A percentile compares a stretch with the other conserved stretches of the same genome.
phyloP scores from a whole-genome alignment of 1,140 invertebrate genomes.

The Macrostomum lignano region DNA sequence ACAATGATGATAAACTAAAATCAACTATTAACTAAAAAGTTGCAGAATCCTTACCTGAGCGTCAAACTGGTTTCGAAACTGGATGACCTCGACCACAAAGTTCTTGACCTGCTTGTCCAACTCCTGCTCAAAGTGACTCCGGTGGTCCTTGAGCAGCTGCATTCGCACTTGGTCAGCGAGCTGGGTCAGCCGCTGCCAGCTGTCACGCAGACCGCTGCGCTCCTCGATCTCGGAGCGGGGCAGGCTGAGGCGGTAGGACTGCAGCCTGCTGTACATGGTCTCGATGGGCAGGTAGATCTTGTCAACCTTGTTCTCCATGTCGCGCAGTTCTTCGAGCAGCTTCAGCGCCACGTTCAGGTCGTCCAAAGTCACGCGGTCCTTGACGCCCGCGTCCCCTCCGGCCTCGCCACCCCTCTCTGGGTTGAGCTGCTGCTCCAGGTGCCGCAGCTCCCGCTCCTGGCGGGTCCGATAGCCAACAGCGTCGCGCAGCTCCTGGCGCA shows the following conservation, averaged over 20 bases:
- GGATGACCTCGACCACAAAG: conserved; percentile 28
- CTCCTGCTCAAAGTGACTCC: conserved; percentile 25
- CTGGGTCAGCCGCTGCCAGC: conserved; percentile 20
- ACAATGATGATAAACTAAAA: no score
- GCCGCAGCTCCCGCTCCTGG: no score
- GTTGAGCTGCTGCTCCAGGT: no score
- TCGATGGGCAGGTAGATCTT: conserved; percentile 27
- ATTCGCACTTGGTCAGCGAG: conserved; percentile 19
- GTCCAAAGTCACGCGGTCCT: no score
- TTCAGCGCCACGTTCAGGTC: conserved; percentile 22
- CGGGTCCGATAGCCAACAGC: no score
- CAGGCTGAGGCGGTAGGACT: conserved; percentile 21
- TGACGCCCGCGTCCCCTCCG: no score
- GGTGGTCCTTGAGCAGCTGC: conserved; percentile 20
- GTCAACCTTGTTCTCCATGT: conserved; percentile 29
- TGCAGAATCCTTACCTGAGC: no score
- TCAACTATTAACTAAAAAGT: no score
- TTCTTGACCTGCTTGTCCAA: conserved; percentile 28
- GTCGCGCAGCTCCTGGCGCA: no score
- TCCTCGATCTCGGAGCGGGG: conserved; percentile 22
- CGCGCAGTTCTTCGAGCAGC: conserved; percentile 21
- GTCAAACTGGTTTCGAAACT: conserved; percentile 28
- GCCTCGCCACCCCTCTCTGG: no score
- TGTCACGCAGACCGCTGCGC: conserved; percentile 17
- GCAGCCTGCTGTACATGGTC: conserved; percentile 22